Base-by-base conservation (phyloP, 1,140 invertebrate species). In the Drosophila burlai region DNA sequence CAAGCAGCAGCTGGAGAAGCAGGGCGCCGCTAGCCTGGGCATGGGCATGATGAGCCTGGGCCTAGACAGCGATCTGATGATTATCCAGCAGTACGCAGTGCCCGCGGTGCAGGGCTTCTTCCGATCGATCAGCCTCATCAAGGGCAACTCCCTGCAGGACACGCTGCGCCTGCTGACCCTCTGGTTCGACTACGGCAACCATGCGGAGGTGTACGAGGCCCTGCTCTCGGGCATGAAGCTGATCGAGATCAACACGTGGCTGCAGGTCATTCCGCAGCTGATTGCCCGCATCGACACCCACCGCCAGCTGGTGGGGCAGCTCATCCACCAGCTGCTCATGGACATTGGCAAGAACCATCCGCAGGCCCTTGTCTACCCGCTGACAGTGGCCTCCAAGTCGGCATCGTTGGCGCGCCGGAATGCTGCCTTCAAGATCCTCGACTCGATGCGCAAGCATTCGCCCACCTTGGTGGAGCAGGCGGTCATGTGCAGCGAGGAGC, bases 201-300 rank as follows among this genome's bases (percentile, higher is more conserved):
- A 97, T 94, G 95, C 96, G 0, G 97, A 98, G 91, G 98, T 99
- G 0, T 97, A 99, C 90, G 97, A 99, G 64, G 98, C 98, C 0
- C 95, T 99, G 18, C 95, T 96, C 1, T 98, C 99, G 76, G 98
- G 98, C 1, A 97, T 99, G 47, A 96, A 97, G 75, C 95, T 96
- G 1, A 98, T 99, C 36, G 97, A 99, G 84, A 98, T 99, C 64
- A 98, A 99, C 84, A 99, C 98, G 13, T 99, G 99, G 99, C 94
- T 99, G 2, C 99, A 99, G 95, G 99, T 99, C 0, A 99, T 99
- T 80, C 99, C 99, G 1, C 99, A 99, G 93, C 93, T 99, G 3
- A 99, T 99, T 77, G 99, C 99, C 2, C 95, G 99, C 54, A 99
- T 99, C 72, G 99, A 99, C 91, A 99, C 98, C 0, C 97, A 97